Evolutionary conservation across 2,113 vertebrate species (phyloP), one percentile per base, ranked within the genome.

Genomic region (Tretioscincus oriximinensis): DNA sequence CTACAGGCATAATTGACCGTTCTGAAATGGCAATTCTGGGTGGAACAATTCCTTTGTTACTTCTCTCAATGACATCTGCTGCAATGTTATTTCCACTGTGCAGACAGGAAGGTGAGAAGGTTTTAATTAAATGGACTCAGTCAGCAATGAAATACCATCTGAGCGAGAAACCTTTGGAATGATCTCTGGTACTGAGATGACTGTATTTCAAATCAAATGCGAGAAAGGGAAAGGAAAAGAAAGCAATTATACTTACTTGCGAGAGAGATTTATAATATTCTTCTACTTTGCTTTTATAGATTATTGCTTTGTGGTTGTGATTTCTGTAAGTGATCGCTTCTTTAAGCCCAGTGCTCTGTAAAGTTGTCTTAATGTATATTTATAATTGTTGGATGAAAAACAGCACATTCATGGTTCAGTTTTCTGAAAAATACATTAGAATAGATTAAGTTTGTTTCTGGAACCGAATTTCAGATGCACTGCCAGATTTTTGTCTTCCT

Each of bases 81-180:
- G 64, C 26, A 61, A 58, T 89, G 83, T 85, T 83, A 77, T 88
- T 88, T 92, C 73, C 88, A 78, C 82, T 84, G 24, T 80, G 77
- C 87, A 85, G 54, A 85, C 83, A 85, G 64, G 29, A 45, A 82
- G 72, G 88, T 74, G 54, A 87, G 74, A 88, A n/a, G 64, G 18
- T 80, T 87, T 93, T 90, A 92, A 95, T 93, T 93, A 93, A 92
- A 85, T 51, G 78, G 88, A 68, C 83, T 5, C 76, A 82, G 85
- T 68, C n/a, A 76, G 21, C 66, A 47, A 82, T 83, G 85, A 85
- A 0, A 0, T 84, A 86, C 91, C 88, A 89, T 89, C 89, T 93
- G 92, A 69, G 77, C 80, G 60, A 78, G 61, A 85, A 84, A 21
- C 80, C 75, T 77, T 75, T 86, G 78, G 79, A 90, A 10, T 73